phyloP scores from a whole-genome alignment of 35 echinoderm and acorn worm genomes.

The Patiria miniata region DNA sequence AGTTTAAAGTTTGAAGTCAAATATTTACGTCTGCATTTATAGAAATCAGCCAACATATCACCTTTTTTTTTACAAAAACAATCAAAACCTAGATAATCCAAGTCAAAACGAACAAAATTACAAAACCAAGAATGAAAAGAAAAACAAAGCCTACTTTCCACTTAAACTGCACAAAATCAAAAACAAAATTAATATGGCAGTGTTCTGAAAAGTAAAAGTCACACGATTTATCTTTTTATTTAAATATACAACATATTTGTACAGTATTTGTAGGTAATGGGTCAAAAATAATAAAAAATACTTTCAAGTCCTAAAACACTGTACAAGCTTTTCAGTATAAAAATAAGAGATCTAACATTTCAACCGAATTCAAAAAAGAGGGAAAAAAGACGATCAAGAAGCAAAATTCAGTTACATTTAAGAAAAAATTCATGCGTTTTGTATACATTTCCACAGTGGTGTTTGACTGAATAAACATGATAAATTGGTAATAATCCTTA shows the following conservation, averaged over 20 bases:
- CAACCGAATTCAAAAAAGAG: neutral
- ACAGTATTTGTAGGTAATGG: neutral
- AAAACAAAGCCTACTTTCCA: neutral
- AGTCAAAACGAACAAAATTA: too few relatives aligned
- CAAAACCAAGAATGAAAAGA: neutral
- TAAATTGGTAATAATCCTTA: too few relatives aligned
- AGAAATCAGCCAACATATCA: too few relatives aligned
- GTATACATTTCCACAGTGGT: too few relatives aligned
- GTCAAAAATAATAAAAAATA: conserved; percentile 7
- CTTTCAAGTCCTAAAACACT: neutral
- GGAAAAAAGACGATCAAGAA: neutral
- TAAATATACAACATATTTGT: conserved; percentile 11
- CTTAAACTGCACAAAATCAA: neutral
- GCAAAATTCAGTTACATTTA: neutral
- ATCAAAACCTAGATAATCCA: too few relatives aligned
- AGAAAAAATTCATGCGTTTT: too few relatives aligned
- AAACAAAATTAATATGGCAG: conserved; percentile 1
- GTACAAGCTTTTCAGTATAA: neutral
- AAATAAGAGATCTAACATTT: conserved; percentile 29
- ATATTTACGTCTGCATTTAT: too few relatives aligned
- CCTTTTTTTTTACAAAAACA: too few relatives aligned
- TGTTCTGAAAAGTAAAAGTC: neutral
- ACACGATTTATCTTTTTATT: neutral
- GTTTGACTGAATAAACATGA: too few relatives aligned
- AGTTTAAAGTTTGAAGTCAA: too few relatives aligned